Percentiles rank a stretch among this genome's conserved stretches.
These are phyloP conservation scores for Malaclemys terrapin DNA, from an alignment of 2,113 vertebrate species.

Conservation along the genomic window DNA sequence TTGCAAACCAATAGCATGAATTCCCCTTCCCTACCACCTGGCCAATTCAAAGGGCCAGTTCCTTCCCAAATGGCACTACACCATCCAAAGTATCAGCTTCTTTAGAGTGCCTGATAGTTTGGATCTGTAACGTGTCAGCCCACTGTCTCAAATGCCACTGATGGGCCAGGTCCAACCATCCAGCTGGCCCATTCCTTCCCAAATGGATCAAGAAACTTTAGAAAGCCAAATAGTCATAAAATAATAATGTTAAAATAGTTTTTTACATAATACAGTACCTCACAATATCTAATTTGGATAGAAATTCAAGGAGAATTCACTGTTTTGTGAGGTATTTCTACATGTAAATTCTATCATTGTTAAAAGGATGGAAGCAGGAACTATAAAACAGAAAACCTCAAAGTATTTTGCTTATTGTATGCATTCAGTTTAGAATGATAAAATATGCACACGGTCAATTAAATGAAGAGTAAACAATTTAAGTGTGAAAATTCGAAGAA, in stretches of 20 bases:
- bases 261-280: background rate
- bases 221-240: background rate
- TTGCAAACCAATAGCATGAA: background rate
- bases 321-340: background rate
- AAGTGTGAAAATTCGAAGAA: background rate
- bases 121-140: background rate
- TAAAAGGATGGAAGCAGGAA: conserved; percentile 17
- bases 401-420: conserved; percentile 12
- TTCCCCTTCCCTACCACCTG: background rate
- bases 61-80: background rate
- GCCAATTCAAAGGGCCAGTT: background rate
- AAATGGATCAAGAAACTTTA: background rate
- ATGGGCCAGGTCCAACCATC: background rate
- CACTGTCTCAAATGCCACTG: background rate
- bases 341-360: background rate
- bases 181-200: background rate
- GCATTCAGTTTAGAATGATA: background rate
- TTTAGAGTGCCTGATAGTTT: background rate
- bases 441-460: background rate
- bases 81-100: background rate
- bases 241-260: background rate
- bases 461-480: background rate
- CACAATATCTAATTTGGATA: background rate
- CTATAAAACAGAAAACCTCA: background rate
- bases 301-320: background rate